Percentiles rank a stretch among this genome's conserved stretches.
Evolutionary conservation across 2,113 vertebrate genomes (phyloP).

Genomic region (Sinocyclocheilus anophthalmus): DNA sequence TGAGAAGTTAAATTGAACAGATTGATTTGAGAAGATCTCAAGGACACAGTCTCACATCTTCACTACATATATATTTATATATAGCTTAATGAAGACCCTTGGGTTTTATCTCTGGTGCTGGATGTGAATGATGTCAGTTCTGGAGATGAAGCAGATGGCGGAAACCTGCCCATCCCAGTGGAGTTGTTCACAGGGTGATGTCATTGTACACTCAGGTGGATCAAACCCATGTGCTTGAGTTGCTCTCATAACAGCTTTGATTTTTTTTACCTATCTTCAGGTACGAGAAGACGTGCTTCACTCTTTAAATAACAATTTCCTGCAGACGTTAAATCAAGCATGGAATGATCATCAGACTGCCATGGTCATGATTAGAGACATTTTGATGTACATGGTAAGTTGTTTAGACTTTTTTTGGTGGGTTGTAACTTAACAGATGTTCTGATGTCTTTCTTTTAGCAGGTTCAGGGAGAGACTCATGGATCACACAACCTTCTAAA

Average conservation of each 20-base stretch:
- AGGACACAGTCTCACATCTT: conserved; percentile 55
- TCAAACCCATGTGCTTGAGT: neutral
- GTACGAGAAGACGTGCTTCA: conserved; percentile 94
- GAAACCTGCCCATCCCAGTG: neutral
- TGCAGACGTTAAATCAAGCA: conserved; percentile 95
- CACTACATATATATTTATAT: neutral
- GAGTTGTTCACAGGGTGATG: conserved; percentile 6
- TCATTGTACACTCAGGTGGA: conserved; percentile 1
- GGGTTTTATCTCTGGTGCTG: conserved; percentile 14
- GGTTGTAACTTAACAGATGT: no score
- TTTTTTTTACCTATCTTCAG: conserved; percentile 65
- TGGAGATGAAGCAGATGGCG: neutral
- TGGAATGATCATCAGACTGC: conserved; percentile 98
- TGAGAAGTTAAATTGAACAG: conserved; percentile 61
- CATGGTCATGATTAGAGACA: conserved; percentile 99
- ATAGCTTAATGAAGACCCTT: conserved; percentile 8
- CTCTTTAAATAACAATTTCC: conserved; percentile 95
- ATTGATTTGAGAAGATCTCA: conserved; percentile 93
- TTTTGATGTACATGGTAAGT: conserved; percentile 98
- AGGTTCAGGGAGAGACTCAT: no score
- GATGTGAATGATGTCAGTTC: conserved; percentile 19
- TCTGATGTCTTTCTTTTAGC: no score
- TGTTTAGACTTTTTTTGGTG: no score
- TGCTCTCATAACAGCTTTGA: neutral
- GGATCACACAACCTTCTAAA: no score